Evolutionary conservation across 2,113 vertebrate genomes (phyloP).

Genomic region (Brachyhypopomus occidentalis): DNA sequence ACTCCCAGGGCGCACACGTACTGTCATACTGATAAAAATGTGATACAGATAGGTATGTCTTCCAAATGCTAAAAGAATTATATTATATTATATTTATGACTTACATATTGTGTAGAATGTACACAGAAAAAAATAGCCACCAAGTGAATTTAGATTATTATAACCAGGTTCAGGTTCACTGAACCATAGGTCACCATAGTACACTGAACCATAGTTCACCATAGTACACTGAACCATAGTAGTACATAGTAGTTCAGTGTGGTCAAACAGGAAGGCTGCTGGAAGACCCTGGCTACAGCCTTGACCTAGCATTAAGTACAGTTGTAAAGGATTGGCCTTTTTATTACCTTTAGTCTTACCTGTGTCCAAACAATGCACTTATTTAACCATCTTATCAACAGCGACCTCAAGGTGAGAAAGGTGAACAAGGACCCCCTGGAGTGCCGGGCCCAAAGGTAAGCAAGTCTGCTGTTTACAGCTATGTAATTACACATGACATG

Average conservation of each 20-base stretch:
- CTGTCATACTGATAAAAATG: neutral
- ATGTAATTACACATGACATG: neutral
- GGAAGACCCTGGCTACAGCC: slow-evolving; percentile 4
- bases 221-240: neutral
- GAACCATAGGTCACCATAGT: slow-evolving; percentile 10
- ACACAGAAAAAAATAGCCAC: slow-evolving; percentile 14
- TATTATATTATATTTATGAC: too few relatives aligned
- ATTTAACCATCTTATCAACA: slow-evolving; percentile 37
- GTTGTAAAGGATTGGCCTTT: neutral
- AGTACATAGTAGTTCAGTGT: too few relatives aligned
- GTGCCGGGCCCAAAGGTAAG: slow-evolving; percentile 66
- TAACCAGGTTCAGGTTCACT: slow-evolving; percentile 15
- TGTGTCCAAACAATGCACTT: neutral
- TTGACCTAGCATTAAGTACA: neutral
- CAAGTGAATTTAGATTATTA: neutral
- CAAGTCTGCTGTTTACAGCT: neutral
- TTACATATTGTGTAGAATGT: too few relatives aligned
- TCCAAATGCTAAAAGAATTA: too few relatives aligned
- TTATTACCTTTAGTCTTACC: neutral
- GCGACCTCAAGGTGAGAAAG: slow-evolving; percentile 63
- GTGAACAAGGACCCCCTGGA: slow-evolving; percentile 65
- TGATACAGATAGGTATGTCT: neutral
- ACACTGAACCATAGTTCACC: slow-evolving; percentile 6
- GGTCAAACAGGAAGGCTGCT: slow-evolving; percentile 39
- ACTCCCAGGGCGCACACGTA: neutral